phyloP scores from a whole-genome alignment of 2,888 invertebrate genomes.

The Oxycera nigricornis region DNA sequence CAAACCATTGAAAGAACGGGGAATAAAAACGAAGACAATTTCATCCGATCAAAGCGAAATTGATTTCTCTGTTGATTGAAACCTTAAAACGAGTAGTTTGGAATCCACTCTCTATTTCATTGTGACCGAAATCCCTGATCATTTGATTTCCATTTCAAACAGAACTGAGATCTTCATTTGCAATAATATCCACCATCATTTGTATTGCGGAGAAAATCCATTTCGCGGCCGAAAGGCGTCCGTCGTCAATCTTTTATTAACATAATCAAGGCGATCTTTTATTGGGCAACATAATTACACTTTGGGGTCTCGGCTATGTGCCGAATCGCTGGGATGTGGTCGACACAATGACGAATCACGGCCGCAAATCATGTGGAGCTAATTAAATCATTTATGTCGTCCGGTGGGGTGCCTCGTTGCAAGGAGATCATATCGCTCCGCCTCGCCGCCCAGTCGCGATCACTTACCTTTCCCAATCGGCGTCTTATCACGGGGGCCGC shows the following conservation, averaged over 20 bases:
- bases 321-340: not conserved
- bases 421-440: not conserved
- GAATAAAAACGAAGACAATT: too few species aligned
- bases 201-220: not conserved
- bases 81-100: too few species aligned
- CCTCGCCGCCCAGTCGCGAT: not conserved
- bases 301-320: not conserved
- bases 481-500: not conserved
- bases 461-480: conserved; percentile 21
- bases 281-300: not conserved
- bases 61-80: too few species aligned
- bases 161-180: too few species aligned
- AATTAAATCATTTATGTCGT: not conserved
- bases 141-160: too few species aligned
- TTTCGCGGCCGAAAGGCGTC: not conserved
- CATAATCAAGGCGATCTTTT: not conserved
- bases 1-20: too few species aligned
- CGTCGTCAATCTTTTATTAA: not conserved
- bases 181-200: not conserved
- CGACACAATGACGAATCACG: not conserved
- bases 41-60: too few species aligned
- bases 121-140: too few species aligned
- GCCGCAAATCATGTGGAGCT: not conserved
- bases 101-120: too few species aligned
- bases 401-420: not conserved